Conservation (phyloP, 2,888 invertebrate genomes). For the Anoncus sp. region DNA sequence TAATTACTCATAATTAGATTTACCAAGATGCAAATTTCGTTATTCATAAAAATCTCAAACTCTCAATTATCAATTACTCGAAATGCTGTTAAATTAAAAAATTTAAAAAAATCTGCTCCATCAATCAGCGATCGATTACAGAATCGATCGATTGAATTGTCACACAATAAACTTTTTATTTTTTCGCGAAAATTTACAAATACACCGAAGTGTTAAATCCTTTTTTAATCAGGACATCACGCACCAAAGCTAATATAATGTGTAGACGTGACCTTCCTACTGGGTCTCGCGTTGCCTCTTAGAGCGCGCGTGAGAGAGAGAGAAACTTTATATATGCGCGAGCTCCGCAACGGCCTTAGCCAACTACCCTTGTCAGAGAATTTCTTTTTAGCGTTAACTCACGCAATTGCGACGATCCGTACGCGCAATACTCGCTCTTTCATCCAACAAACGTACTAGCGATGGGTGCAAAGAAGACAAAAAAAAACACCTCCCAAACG, state of each 20-base stretch:
- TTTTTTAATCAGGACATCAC: slow-evolving; percentile 48
- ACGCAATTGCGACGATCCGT: slow-evolving; percentile 54
- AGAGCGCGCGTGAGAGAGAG: no score
- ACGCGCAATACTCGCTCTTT: slow-evolving; percentile 56
- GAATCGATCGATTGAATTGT: slow-evolving; percentile 16
- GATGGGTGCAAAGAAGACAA: slow-evolving; percentile 7
- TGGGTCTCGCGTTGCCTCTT: slow-evolving; percentile 51
- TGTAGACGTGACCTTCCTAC: slow-evolving; percentile 61
- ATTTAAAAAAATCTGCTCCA: no score
- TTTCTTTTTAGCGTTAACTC: slow-evolving; percentile 46
- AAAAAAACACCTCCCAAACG: slow-evolving; percentile 15
- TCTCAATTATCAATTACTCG: background rate
- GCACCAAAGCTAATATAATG: slow-evolving; percentile 2
- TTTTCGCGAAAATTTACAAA: slow-evolving; percentile 1
- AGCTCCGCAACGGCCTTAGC: slow-evolving; percentile 64
- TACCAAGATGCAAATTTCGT: no score
- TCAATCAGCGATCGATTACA: no score
- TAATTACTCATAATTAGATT: background rate
- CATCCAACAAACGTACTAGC: slow-evolving; percentile 39
- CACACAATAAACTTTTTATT: background rate
- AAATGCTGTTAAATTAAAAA: no score
- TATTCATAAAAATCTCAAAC: background rate
- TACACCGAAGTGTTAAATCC: slow-evolving; percentile 12
- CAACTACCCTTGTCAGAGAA: slow-evolving; percentile 71
- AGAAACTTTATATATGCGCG: background rate